A percentile compares a stretch with the other conserved stretches of the same genome.
Evolutionary conservation across 2,797 vertebrate species (phyloP).

Genomic region (Periophthalmus magnuspinnatus): DNA sequence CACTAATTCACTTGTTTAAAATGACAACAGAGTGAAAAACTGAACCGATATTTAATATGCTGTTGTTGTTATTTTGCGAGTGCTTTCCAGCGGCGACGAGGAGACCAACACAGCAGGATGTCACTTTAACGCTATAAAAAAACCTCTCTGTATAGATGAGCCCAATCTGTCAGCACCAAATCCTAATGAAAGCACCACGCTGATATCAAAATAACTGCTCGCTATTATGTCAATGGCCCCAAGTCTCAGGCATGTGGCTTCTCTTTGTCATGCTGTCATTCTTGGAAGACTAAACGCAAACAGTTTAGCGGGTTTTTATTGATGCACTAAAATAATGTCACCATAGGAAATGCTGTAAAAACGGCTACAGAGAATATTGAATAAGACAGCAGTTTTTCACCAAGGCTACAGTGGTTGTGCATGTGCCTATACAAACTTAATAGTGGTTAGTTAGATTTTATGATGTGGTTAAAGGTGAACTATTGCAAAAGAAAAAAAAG

Average conservation of each 20-base stretch:
- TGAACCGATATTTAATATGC: neutral
- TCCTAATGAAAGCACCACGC: slow-evolving; percentile 43
- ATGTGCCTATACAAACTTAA: neutral
- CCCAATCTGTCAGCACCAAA: slow-evolving; percentile 50
- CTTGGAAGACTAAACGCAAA: neutral
- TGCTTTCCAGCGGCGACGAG: neutral
- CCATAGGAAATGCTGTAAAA: slow-evolving; percentile 29
- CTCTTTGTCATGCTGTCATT: neutral
- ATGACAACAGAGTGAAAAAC: neutral
- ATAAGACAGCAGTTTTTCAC: too few relatives aligned
- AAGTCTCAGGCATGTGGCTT: slow-evolving; percentile 12
- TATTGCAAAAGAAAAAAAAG: too few relatives aligned
- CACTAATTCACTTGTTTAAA: neutral
- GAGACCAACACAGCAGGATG: slow-evolving; percentile 22
- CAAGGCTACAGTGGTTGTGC: neutral
- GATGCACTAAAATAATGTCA: slow-evolving; percentile 26
- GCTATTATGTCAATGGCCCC: slow-evolving; percentile 28
- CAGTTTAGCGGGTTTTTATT: slow-evolving; percentile 13
- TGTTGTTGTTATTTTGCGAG: slow-evolving; percentile 1
- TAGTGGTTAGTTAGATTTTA: neutral
- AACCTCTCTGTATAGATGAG: slow-evolving; percentile 37
- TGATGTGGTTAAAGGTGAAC: too few relatives aligned
- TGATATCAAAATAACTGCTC: slow-evolving; percentile 40
- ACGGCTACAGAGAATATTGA: slow-evolving; percentile 1
- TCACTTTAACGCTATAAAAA: slow-evolving; percentile 26